Evolutionary conservation across 2,888 invertebrate species (phyloP).

Genomic region (Lathronympha strigana): DNA sequence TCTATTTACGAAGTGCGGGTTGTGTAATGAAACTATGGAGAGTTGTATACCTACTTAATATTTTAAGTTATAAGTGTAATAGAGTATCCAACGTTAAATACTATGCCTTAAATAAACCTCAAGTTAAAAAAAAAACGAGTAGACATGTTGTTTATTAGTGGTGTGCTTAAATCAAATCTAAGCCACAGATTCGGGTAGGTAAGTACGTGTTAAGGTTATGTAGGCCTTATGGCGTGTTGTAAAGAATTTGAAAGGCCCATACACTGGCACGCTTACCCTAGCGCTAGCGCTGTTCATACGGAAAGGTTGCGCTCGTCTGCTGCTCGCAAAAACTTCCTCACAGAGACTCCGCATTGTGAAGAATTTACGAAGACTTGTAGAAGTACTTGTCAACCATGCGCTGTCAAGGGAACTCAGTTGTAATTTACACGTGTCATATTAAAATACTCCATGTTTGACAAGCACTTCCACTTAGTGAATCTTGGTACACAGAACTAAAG

Average conservation of each 20-base stretch:
- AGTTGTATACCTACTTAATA: too few species aligned
- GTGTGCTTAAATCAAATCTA: background rate
- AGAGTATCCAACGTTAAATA: too few species aligned
- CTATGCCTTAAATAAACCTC: too few species aligned
- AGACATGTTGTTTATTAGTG: background rate
- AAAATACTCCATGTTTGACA: too few species aligned
- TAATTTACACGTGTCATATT: too few species aligned
- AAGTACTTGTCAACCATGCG: background rate
- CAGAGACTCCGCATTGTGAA: background rate
- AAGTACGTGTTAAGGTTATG: background rate
- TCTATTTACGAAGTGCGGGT: too few species aligned
- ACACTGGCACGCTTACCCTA: background rate
- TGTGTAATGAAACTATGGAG: too few species aligned
- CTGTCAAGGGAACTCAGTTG: too few species aligned
- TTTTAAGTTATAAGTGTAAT: too few species aligned
- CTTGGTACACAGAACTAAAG: too few species aligned
- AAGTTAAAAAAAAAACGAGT: too few species aligned
- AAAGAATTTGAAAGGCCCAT: constrained; percentile 2
- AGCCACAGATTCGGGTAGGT: background rate
- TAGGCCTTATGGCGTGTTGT: background rate
- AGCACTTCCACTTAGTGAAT: too few species aligned
- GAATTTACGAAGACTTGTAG: background rate
- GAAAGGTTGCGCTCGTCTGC: constrained; percentile 19
- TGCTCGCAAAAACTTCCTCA: background rate
- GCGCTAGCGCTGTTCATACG: constrained; percentile 1